Evolutionary conservation across 2,113 vertebrate species (phyloP).

Genomic region (Onychostoma macrolepis): DNA sequence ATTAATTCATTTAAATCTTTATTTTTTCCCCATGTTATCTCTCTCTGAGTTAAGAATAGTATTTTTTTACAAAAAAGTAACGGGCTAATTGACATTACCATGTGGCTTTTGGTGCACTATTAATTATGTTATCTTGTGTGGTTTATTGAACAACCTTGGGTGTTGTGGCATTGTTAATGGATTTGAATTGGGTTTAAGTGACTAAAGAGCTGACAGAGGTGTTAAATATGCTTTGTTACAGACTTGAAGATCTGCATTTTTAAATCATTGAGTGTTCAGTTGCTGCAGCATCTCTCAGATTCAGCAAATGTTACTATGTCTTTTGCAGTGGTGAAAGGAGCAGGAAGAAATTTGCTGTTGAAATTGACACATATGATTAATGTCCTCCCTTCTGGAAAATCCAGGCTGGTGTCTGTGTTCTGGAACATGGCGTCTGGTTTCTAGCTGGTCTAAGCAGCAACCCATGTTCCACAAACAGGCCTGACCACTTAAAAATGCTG

Average conservation of each 20-base stretch:
- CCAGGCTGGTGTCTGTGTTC: not conserved
- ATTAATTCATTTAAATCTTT: not conserved
- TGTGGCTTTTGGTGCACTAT: not conserved
- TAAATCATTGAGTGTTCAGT: not conserved
- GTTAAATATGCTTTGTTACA: not conserved
- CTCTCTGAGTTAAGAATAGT: not conserved
- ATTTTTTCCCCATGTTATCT: not conserved
- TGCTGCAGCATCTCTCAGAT: not conserved
- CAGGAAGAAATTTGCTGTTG: not conserved
- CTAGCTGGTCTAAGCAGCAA: not conserved
- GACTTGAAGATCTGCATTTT: not conserved
- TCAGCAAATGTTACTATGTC: not conserved
- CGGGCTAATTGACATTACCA: not conserved
- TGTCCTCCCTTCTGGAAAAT: not conserved
- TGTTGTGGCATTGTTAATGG: not conserved
- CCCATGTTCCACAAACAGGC: not conserved
- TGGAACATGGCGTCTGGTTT: not conserved
- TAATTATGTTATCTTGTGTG: not conserved
- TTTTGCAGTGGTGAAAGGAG: not conserved
- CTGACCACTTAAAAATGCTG: not conserved
- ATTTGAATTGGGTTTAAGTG: not conserved
- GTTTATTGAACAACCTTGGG: not conserved
- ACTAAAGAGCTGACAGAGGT: not conserved
- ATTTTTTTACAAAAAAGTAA: not conserved
- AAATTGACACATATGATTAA: not conserved